Evolutionary conservation across 2,888 invertebrate genomes (phyloP), one percentile per base, ranked within the genome.

Genomic region (Hypercompe scribonia): DNA sequence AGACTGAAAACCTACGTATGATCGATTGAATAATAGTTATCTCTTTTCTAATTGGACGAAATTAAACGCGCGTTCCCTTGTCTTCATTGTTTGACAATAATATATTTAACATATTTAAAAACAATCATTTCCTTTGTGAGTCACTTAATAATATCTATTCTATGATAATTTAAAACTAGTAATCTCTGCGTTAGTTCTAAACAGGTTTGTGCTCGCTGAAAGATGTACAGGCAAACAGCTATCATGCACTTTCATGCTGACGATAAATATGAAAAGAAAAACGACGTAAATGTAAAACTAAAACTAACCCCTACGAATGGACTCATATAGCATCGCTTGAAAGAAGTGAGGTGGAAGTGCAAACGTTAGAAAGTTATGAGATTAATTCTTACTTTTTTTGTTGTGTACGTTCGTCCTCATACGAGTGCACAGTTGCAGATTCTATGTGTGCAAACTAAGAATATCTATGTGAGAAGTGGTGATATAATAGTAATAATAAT

Each of bases 251-350:
- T 78, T 74, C 72, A 67, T 77, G 78, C 80, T 78, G 73, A 72
- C 65, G 72, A 72, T 83, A 79, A 82, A 83, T 83, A 82, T 83
- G 80, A 72, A 74, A 78, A 79, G 74, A 79, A 79, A 80, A 71
- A 46, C 64, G 77, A 70, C 72, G 67, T 70, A 78, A 80, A 83
- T 83, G 80, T 80, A 83, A 78, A 71, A 82, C 66, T 71, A 75
- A 77, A 81, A 80, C 78, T 80, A 77, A 73, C 79, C 50, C 79
- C 65, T 75, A 74, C 78, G 81, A 85, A 84, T 84, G 74, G 79
- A 76, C 77, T 81, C 81, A 83, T 86, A 87, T 85, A 86, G 84
- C 77, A 82, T 79, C 39, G 76, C 39, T 72, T 72, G 82, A 78
- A 77, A 82, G 78, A 61, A 3, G 31, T 63, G 54, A 0, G 75